Percentiles rank a stretch among this genome's conserved stretches.
Evolutionary conservation across 92 coral and sea anemone genomes (phyloP).

Genomic region (Porites rus): DNA sequence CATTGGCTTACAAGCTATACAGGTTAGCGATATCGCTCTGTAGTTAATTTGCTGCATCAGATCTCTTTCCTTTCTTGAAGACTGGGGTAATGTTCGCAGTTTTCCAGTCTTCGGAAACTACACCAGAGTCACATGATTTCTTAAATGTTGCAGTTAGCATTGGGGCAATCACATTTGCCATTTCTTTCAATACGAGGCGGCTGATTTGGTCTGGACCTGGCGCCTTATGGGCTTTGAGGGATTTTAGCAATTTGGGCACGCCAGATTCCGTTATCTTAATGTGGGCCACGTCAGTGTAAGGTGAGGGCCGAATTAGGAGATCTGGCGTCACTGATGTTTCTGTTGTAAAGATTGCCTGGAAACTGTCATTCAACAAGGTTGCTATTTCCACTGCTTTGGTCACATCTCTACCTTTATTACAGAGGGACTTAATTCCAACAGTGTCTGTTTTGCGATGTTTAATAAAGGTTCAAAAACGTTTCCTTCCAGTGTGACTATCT

Average conservation of each 20-base stretch:
- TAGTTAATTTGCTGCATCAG: not conserved
- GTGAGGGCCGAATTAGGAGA: too few species aligned
- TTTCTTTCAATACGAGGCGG: conserved; percentile 35
- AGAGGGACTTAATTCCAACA: conserved; percentile 35
- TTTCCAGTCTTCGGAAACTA: not conserved
- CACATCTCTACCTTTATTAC: conserved; percentile 37
- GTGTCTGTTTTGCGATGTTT: conserved; percentile 31
- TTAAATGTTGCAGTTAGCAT: conserved; percentile 31
- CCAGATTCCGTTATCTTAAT: not conserved
- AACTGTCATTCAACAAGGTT: conserved; percentile 27
- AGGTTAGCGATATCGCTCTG: not conserved
- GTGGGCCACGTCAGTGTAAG: too few species aligned
- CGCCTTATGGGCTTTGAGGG: conserved; percentile 35
- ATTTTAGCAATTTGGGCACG: conserved; percentile 3
- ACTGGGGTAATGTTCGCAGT: too few species aligned
- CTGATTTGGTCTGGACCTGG: conserved; percentile 44
- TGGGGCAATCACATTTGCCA: conserved; percentile 15
- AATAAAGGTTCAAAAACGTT: not conserved
- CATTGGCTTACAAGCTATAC: not conserved
- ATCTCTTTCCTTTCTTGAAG: not conserved
- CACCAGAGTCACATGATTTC: conserved; percentile 45
- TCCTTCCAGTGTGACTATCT: not conserved
- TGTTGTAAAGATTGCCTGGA: not conserved
- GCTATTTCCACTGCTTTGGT: conserved; percentile 35
- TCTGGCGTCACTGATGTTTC: too few species aligned